Conservation (phyloP, 1,140 invertebrate species). For the Drosophila suzukii region DNA sequence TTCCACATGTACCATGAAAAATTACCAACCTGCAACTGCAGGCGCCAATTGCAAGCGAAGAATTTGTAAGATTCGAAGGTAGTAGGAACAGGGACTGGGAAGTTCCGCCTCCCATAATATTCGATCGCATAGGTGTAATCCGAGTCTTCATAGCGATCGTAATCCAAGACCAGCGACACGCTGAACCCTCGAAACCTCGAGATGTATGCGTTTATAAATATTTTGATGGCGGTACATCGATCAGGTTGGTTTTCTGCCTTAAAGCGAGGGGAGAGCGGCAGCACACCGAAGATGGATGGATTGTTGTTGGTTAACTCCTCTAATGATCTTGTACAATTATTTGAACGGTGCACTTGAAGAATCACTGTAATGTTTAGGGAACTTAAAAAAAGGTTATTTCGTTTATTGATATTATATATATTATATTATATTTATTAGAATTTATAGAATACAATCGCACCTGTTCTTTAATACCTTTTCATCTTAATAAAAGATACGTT, state of each 20-base stretch:
- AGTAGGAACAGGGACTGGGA: background rate
- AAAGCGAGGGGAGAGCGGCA: conserved; percentile 9
- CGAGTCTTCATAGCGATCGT: conserved; percentile 28
- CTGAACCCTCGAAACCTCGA: background rate
- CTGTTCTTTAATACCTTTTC: no score
- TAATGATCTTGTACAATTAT: conserved; percentile 80
- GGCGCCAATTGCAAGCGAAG: conserved; percentile 70
- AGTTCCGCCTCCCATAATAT: conserved; percentile 30
- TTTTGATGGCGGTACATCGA: conserved; percentile 73
- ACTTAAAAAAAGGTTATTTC: background rate
- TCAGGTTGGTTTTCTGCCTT: conserved; percentile 28
- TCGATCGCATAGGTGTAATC: conserved; percentile 26
- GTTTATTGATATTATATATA: background rate
- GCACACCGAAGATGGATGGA: conserved; percentile 39
- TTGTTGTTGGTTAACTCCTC: conserved; percentile 40
- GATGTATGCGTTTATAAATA: conserved; percentile 82
- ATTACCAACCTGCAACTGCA: conserved; percentile 67
- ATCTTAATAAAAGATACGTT: no score
- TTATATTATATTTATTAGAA: background rate
- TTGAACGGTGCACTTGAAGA: conserved; percentile 27
- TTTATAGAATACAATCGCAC: no score
- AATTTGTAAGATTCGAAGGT: conserved; percentile 9
- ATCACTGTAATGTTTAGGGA: background rate
- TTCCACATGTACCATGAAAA: conserved; percentile 52
- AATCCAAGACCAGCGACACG: conserved; percentile 11